Conservation (phyloP, 2,888 invertebrate species). For the Abrostola tripartita region DNA sequence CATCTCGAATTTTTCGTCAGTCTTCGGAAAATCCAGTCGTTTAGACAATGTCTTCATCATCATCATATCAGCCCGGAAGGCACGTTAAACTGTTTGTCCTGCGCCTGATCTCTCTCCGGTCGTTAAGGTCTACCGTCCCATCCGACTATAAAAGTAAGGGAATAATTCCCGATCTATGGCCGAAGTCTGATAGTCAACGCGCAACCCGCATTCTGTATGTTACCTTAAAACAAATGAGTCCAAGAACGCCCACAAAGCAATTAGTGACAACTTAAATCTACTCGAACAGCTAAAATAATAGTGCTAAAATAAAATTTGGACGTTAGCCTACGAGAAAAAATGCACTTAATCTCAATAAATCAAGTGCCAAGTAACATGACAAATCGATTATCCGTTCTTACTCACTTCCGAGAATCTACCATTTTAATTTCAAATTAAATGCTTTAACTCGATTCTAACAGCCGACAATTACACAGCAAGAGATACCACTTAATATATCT, state of each 20-base stretch:
- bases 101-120: too few species aligned
- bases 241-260: not conserved
- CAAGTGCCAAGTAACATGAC: constrained; percentile 31
- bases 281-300: not conserved
- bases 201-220: too few species aligned
- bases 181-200: too few species aligned
- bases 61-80: too few species aligned
- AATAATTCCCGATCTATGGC: too few species aligned
- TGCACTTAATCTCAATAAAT: constrained; percentile 22
- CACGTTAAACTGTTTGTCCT: too few species aligned
- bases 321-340: constrained; percentile 2
- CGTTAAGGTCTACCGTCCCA: too few species aligned
- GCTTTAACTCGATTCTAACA: constrained; percentile 21
- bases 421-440: constrained; percentile 53
- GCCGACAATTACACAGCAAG: constrained; percentile 29
- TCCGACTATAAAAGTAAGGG: too few species aligned
- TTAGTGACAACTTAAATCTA: not conserved
- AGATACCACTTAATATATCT: constrained; percentile 33
- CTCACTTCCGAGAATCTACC: constrained; percentile 38
- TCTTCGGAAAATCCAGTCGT: too few species aligned
- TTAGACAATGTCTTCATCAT: too few species aligned
- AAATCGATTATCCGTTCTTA: constrained; percentile 43
- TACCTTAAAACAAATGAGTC: not conserved
- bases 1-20: too few species aligned
- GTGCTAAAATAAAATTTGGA: not conserved